Evolutionary conservation across 2,113 vertebrate species (phyloP).

Genomic region (Pachyramphus minor): DNA sequence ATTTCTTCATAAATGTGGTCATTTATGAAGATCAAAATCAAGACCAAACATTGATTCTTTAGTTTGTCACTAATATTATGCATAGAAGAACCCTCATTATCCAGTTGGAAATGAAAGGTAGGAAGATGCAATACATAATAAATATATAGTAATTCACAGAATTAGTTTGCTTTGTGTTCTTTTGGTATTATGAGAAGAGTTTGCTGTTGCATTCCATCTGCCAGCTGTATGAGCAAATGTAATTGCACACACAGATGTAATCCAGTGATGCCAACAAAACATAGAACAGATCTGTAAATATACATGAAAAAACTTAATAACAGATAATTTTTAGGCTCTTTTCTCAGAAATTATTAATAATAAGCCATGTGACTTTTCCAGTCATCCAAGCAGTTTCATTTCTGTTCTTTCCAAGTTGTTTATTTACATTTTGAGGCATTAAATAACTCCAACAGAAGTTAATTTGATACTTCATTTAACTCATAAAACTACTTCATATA

Average conservation of each 20-base stretch:
- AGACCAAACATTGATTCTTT: background rate
- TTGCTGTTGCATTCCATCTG: background rate
- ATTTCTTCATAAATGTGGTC: background rate
- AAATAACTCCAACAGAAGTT: background rate
- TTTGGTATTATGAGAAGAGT: background rate
- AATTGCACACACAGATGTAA: background rate
- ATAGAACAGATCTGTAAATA: background rate
- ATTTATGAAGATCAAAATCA: too few species aligned
- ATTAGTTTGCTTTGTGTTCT: background rate
- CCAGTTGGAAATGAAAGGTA: background rate
- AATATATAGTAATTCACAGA: background rate
- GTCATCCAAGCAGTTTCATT: background rate
- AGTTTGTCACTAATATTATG: background rate
- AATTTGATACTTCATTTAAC: background rate
- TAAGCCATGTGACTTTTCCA: background rate
- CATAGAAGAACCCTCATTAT: background rate
- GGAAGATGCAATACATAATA: background rate
- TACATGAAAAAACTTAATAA: background rate
- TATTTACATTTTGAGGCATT: background rate
- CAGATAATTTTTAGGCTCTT: background rate
- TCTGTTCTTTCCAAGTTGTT: background rate
- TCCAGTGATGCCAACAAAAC: background rate
- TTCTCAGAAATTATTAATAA: background rate
- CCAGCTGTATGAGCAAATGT: background rate
- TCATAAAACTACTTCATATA: background rate